phyloP scores from a whole-genome alignment of 1,140 invertebrate genomes.

The Pseudoatta argentina region DNA sequence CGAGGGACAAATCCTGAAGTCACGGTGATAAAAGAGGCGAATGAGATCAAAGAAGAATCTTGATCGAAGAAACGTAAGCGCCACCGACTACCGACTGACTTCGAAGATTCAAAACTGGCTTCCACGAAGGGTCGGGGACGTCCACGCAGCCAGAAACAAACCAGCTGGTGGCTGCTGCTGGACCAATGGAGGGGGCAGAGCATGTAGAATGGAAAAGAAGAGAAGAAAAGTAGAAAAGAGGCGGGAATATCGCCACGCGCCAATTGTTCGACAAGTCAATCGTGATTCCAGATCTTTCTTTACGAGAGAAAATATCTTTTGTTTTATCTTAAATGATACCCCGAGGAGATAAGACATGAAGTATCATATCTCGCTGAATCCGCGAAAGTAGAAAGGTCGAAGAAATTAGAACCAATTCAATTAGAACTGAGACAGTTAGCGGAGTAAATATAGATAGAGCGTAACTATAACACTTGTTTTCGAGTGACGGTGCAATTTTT shows the following conservation, averaged over 20 bases:
- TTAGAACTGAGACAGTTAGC: background rate
- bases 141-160: slow-evolving; percentile 57
- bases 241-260: background rate
- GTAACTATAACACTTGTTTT: background rate
- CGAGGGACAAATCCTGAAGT: background rate
- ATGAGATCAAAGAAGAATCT: background rate
- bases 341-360: background rate
- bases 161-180: slow-evolving; percentile 55
- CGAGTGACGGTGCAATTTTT: background rate
- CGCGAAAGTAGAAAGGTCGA: background rate
- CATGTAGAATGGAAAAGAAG: slow-evolving; percentile 36
- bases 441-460: background rate
- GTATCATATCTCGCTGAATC: slow-evolving; percentile 4
- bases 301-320: background rate
- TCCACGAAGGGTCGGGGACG: slow-evolving; percentile 54
- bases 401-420: slow-evolving; percentile 1
- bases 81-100: slow-evolving; percentile 52
- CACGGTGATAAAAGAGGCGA: too few species aligned
- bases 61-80: slow-evolving; percentile 52
- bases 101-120: slow-evolving; percentile 43
- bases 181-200: background rate
- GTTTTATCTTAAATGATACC: background rate
- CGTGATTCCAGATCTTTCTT: background rate
- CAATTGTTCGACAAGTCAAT: background rate
- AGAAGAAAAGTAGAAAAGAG: slow-evolving; percentile 27